These are phyloP conservation scores for Allygus modestus DNA, from an alignment of 2,888 invertebrate genomes.

Conservation along the genomic window DNA sequence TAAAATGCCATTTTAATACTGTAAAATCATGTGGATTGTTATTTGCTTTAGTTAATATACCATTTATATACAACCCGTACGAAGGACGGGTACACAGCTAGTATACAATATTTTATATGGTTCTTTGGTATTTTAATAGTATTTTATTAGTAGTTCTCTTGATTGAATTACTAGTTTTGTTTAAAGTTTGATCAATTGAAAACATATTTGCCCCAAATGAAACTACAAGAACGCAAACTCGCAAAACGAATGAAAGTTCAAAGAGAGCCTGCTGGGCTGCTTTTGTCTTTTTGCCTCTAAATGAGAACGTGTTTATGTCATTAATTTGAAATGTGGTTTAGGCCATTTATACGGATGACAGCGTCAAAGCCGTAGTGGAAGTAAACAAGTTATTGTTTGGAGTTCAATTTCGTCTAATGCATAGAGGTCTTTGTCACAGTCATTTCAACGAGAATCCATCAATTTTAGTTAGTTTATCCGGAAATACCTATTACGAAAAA, in stretches of 20 bases:
- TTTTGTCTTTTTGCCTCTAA: neutral
- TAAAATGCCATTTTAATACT: too few species aligned
- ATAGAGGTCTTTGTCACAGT: neutral
- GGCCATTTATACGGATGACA: neutral
- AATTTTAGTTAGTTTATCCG: too few species aligned
- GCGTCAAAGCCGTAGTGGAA: neutral
- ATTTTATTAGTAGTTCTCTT: too few species aligned
- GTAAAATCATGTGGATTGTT: too few species aligned
- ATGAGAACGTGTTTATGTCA: constrained; percentile 14
- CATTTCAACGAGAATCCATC: neutral
- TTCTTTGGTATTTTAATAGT: too few species aligned
- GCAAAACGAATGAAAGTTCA: neutral
- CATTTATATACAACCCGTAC: too few species aligned
- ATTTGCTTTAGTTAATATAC: too few species aligned
- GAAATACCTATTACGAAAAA: too few species aligned
- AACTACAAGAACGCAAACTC: neutral
- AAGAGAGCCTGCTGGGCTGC: neutral
- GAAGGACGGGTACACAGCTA: too few species aligned
- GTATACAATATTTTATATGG: too few species aligned
- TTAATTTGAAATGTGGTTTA: constrained; percentile 25
- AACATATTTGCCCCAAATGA: neutral
- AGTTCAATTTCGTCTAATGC: constrained; percentile 22
- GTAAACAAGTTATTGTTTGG: constrained; percentile 2
- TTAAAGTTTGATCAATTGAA: too few species aligned
- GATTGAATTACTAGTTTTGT: too few species aligned